phyloP scores from a whole-genome alignment of 1,140 invertebrate species.

The Saccostrea glomerata region DNA sequence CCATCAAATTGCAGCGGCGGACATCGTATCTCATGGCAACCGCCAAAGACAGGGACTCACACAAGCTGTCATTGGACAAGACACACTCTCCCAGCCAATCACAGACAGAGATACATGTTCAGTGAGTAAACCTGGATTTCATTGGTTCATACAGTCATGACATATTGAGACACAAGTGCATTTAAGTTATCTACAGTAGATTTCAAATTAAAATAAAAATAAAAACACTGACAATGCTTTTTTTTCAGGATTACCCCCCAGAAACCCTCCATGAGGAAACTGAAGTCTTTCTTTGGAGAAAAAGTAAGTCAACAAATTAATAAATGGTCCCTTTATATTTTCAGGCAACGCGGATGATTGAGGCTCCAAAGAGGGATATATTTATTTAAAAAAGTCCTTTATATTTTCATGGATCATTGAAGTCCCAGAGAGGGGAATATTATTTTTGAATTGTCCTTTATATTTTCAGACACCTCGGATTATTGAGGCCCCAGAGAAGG shows the following conservation, averaged over 20 bases:
- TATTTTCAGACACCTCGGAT: no score
- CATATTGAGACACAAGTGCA: no score
- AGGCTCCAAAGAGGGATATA: no score
- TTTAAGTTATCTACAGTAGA: no score
- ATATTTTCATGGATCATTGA: no score
- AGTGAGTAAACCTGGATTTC: constrained; percentile 41
- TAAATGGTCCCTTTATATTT: no score
- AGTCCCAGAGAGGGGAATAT: no score
- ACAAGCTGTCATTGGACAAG: constrained; percentile 69
- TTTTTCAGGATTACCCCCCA: constrained; percentile 28
- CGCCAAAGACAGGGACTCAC: constrained; percentile 75
- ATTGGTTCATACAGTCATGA: not conserved
- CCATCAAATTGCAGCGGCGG: constrained; percentile 90
- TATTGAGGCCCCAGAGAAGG: no score
- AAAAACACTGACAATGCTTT: not conserved
- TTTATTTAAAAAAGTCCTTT: no score
- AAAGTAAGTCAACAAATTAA: constrained; percentile 69
- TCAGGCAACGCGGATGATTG: no score
- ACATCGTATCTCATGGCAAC: constrained; percentile 96
- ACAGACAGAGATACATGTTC: constrained; percentile 48
- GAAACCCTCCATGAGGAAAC: constrained; percentile 74
- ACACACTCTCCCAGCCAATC: constrained; percentile 58
- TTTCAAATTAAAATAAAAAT: no score
- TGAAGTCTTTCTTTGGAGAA: constrained; percentile 81
- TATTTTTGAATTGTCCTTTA: no score